A percentile compares a stretch with the other conserved stretches of the same genome.
Evolutionary conservation across 2,797 vertebrate species (phyloP).

Genomic region (Caiman crocodilus): DNA sequence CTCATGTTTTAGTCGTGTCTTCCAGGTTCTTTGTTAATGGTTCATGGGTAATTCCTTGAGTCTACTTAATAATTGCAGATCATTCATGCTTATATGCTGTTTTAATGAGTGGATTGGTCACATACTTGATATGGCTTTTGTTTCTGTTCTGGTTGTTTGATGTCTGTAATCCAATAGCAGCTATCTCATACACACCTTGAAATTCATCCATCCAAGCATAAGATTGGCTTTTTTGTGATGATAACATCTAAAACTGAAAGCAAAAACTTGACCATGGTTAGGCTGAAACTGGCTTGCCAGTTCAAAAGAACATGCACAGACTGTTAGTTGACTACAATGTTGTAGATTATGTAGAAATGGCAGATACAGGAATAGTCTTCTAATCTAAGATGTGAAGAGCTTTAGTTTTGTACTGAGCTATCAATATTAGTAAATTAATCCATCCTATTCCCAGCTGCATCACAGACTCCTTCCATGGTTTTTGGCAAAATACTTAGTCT

Average conservation of each 20-base stretch:
- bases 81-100: neutral
- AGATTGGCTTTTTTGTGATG: neutral
- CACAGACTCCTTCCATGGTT: neutral
- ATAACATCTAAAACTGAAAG: neutral
- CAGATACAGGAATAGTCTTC: neutral
- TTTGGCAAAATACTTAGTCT: neutral
- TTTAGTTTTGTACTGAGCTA: neutral
- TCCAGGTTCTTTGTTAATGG: neutral
- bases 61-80: neutral
- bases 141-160: neutral
- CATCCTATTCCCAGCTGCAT: neutral
- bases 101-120: neutral
- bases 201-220: neutral
- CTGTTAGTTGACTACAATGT: neutral
- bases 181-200: neutral
- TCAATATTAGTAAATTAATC: neutral
- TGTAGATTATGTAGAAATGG: neutral
- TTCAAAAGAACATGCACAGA: neutral
- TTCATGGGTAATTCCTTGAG: neutral
- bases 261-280: neutral
- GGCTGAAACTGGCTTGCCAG: neutral
- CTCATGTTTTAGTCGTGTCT: neutral
- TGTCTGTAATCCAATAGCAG: neutral
- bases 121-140: neutral
- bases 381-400: neutral